Conservation (phyloP, 2,888 invertebrate species). For the Baccha elongata region DNA sequence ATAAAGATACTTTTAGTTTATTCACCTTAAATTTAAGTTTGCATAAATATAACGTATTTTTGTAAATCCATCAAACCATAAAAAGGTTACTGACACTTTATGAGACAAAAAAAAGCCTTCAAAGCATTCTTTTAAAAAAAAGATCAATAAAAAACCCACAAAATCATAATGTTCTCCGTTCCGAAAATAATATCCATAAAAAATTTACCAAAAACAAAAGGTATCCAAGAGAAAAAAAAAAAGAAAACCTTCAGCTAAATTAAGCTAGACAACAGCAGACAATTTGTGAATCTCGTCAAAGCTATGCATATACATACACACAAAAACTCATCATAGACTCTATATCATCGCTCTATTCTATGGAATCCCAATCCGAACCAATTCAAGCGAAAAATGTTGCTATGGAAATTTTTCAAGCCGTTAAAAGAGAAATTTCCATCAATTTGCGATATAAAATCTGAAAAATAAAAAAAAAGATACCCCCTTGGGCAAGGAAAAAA, state of each 20-base stretch:
- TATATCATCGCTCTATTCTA: conserved; percentile 12
- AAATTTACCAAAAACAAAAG: conserved; percentile 5
- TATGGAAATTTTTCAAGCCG: conserved; percentile 60
- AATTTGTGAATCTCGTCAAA: conserved; percentile 24
- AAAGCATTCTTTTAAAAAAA: neutral
- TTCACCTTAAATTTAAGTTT: neutral
- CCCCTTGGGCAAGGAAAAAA: conserved; percentile 44
- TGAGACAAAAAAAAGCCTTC: neutral
- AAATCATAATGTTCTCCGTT: neutral
- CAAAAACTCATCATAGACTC: neutral
- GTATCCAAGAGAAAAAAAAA: conserved; percentile 3
- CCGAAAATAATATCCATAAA: neutral
- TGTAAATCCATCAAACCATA: neutral
- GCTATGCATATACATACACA: neutral
- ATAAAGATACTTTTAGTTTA: neutral
- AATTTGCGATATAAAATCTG: conserved; percentile 51
- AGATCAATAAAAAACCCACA: neutral
- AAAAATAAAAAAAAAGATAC: conserved; percentile 7
- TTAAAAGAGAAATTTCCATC: conserved; percentile 68
- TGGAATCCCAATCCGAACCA: conserved; percentile 25
- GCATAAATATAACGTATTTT: neutral
- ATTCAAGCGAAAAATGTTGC: conserved; percentile 57
- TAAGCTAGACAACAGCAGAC: conserved; percentile 40
- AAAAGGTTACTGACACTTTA: conserved; percentile 1
- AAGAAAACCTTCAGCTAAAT: conserved; percentile 29